These are phyloP conservation scores for Mystacornis crossleyi DNA, from an alignment of 2,113 vertebrate genomes.

Conservation along the genomic window DNA sequence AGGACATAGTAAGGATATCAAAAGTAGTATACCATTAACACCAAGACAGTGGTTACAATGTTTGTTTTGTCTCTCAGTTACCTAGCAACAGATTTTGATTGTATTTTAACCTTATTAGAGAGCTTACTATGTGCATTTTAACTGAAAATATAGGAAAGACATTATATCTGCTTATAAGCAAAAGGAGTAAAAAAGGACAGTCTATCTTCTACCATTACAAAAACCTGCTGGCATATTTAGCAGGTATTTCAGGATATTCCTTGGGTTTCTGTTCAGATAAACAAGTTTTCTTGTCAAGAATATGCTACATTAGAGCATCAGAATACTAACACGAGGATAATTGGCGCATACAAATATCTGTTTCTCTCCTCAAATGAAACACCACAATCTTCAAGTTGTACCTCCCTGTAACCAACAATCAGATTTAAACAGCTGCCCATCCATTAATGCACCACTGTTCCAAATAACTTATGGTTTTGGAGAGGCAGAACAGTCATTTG, in stretches of 20 bases:
- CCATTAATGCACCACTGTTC: not conserved
- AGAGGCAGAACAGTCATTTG: not conserved
- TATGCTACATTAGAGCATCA: not conserved
- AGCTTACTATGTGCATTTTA: not conserved
- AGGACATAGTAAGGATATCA: not conserved
- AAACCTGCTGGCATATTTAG: not conserved
- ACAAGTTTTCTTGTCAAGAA: not conserved
- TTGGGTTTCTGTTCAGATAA: not conserved
- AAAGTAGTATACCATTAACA: not conserved
- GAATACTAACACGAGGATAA: not conserved
- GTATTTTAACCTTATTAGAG: not conserved
- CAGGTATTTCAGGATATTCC: not conserved
- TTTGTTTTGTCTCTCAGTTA: slow-evolving; percentile 14
- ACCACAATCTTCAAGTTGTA: not conserved
- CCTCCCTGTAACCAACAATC: not conserved
- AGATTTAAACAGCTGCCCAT: not conserved
- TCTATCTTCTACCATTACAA: not conserved
- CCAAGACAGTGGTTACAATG: not conserved
- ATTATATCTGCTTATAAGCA: not conserved
- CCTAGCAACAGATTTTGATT: slow-evolving; percentile 23
- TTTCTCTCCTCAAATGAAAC: not conserved
- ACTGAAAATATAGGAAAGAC: not conserved
- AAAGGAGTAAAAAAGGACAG: not conserved
- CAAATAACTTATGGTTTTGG: not conserved
- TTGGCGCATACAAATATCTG: not conserved